Evolutionary conservation across 1,140 invertebrate species (phyloP), one percentile per base, ranked within the genome.

Genomic region (Apolygus lucorum): DNA sequence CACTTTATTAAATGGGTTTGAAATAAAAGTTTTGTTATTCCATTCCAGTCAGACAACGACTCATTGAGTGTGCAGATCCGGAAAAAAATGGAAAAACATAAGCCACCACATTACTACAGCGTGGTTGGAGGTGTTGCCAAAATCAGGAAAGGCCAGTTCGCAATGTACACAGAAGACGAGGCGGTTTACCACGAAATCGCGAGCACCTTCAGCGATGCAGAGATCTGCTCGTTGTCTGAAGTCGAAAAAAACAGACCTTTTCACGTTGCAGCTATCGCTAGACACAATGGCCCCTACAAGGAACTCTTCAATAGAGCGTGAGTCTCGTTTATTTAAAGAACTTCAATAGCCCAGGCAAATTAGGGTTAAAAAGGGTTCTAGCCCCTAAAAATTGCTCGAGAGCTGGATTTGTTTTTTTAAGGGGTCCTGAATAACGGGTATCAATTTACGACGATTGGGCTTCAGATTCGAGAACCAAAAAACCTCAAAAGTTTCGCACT

Each of bases 281-380:
- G 54, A 28, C 28, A 68, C 25, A 62, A 68, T 34, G 29, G 42
- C 2, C 68, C 68, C 63, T 68, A 68, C 28, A 68, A 68, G 22
- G 68, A 68, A 14, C 54, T 28, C 14, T 63, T 68, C 54, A 68
- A 68, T 54, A 68, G 54, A 63, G 68, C 52, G 68, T 68, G 24
- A 21, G 65, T 67, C n/a, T n/a, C n/a, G n/a, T n/a, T n/a, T n/a
- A n/a, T n/a, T n/a, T n/a, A n/a, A n/a, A n/a, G n/a, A n/a, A n/a
- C n/a, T n/a, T n/a, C n/a, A n/a, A n/a, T n/a, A n/a, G n/a, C n/a
- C n/a, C n/a, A n/a, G n/a, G n/a, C n/a, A n/a, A n/a, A n/a, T n/a
- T n/a, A n/a, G n/a, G n/a, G n/a, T n/a, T n/a, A n/a, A n/a, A n/a
- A n/a, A n/a, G n/a, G n/a, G n/a, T n/a, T n/a, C n/a, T n/a, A n/a